Evolutionary conservation across 2,888 invertebrate genomes (phyloP), one percentile per base, ranked within the genome.

Genomic region (Gnatocerus cornutus): DNA sequence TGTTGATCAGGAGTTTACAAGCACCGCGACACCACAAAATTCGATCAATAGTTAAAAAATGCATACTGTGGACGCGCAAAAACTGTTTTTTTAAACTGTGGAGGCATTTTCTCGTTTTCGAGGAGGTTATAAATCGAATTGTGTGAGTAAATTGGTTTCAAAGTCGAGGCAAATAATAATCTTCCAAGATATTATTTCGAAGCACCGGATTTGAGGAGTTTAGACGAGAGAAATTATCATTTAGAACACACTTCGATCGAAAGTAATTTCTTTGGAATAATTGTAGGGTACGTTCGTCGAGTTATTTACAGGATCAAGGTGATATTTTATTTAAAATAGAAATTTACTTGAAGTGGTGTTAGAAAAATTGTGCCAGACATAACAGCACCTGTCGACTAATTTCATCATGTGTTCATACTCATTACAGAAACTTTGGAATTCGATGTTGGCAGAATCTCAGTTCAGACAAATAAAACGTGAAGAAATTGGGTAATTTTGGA

Each of bases 261-360:
- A 43, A 43, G 13, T 12, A 43, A 43, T 12, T 43, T 12, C 43
- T 10, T 43, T 43, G 12, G 43, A 12, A 13, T 12, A 43, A 43
- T 43, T 43, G 12, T 12, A 12, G 43, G 12, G 9, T 43, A 21
- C 37, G n/a, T 37, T 37, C 1, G 8, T 37, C 7, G 9, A 2
- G 37, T 8, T 37, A 37, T 43, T 43, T 43, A 43, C 14, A 12
- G 43, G 2, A 43, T 4, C 43, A 43, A 43, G 14, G 50, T 50
- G 16, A 50, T 55, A 27, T 45, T 43, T 30, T 14, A 16, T 46
- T 59, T 59, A 59, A 59, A 30, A 59, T 59, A 59, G 59, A 45
- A 50, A 29, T n/a, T 50, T 21, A 12, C 12, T 27, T 8, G 7
- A 56, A 56, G n/a, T 43, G 29, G 27, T 29, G 12, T 48, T 48